Percentiles rank a stretch among this genome's conserved stretches.
Conservation (phyloP, 2,888 invertebrate genomes). For the Myopa testacea region DNA sequence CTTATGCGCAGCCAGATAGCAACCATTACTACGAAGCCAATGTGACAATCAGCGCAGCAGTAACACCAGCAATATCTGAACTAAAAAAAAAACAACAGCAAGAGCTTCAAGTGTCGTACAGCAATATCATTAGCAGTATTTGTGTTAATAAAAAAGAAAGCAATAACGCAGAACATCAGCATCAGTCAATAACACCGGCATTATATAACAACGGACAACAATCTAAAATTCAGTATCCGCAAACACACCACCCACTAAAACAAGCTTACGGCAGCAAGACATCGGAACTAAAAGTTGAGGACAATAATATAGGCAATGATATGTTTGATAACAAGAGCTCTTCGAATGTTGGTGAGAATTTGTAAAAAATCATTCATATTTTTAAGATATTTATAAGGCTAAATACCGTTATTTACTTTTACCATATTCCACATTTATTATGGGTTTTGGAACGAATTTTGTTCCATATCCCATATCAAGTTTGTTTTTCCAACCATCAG, state of each 20-base stretch:
- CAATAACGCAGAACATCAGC: neutral
- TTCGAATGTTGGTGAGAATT: slow-evolving; percentile 39
- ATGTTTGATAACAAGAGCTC: neutral
- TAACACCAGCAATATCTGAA: neutral
- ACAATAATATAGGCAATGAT: slow-evolving; percentile 39
- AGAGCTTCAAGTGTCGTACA: neutral
- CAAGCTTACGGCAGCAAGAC: no score
- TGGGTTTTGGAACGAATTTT: no score
- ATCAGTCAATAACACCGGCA: neutral
- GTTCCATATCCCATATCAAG: no score
- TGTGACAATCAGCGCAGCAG: no score
- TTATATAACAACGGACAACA: neutral
- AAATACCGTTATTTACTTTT: no score
- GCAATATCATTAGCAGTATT: neutral
- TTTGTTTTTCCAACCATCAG: no score
- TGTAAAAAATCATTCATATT: slow-evolving; percentile 36
- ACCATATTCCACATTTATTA: no score
- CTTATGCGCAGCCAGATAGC: neutral
- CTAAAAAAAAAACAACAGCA: neutral
- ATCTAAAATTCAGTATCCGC: no score
- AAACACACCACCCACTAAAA: no score
- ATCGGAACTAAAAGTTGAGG: slow-evolving; percentile 30
- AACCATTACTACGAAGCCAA: neutral
- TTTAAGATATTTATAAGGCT: neutral
- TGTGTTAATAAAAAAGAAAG: neutral